Evolutionary conservation across 2,113 vertebrate species (phyloP), one percentile per base, ranked within the genome.

Genomic region (Gorilla gorilla): DNA sequence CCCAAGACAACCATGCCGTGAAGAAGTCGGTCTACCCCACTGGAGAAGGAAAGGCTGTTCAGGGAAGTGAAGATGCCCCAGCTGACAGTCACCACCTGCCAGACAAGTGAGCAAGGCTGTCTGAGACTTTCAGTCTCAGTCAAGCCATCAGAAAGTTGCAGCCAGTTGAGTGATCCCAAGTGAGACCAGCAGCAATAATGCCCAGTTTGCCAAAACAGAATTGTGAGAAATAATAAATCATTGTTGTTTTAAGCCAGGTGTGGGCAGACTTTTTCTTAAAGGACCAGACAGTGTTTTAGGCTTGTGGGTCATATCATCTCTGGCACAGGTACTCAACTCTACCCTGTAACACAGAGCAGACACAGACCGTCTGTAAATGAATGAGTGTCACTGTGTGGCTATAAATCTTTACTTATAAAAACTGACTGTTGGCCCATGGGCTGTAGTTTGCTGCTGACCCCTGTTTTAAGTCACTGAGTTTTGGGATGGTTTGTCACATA

Each of bases 331-430:
- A 76, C 7, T 73, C 35, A 87, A 13, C 70, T 72, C 66, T 50
- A 8, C 17, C 38, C 43, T 61, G 38, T 43, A 30, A 32, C 68
- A 87, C 45, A 50, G 17, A 73, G 79, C 22, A 94, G 43, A 45
- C 68, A 57, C 50, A 50, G 68, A 50, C 5, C 17, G 11, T 30
- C 52, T 0, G 18, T 38, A 48, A 96, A 22, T 30, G 48, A 91
- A 82, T 18, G 55, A 55, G 61, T 38, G 13, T 25, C 75, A 40
- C 43, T 9, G 3, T 23, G 59, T 61, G 40, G 25, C 43, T 20
- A 48, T 45, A 76, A 96, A 93, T 82, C 85, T 87, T 78, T 72
- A 55, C 50, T 94, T 84, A 72, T 1, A 83, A 88, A 91, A 83
- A 66, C 8, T 32, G 35, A 57, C 48, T 23, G 3, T 13, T 35